Evolutionary conservation across 2,113 vertebrate species (phyloP), one percentile per base, ranked within the genome.

Genomic region (Argyrosomus japonicus): DNA sequence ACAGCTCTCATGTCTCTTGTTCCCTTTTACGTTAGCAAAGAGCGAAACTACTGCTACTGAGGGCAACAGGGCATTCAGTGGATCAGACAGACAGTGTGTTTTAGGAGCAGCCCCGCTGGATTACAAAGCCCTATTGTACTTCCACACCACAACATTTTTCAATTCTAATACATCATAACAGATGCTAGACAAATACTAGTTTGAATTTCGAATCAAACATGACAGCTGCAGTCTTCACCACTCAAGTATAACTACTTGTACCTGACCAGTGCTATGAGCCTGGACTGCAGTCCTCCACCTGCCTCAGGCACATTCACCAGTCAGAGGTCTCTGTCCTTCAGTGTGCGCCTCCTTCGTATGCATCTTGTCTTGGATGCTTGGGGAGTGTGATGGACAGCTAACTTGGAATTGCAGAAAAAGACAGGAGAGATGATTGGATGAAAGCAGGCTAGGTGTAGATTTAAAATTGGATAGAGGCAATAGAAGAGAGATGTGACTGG

Each of bases 381-480:
- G 75, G n/a, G 54, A 58, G 56, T 40, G 36, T 84, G 89, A 77
- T 60, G 53, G 79, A 85, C 75, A 75, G 87, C 61, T 61, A 73
- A 63, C 51, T 64, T 70, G 63, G 63, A 73, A 84, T 77, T 57
- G 40, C 77, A 76, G 80, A 40, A 76, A 82, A 54, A 70, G 82
- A 86, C 60, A 57, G 71, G 62, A 51, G 58, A 75, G 65, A 78
- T 61, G 60, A 87, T 70, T 81, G 75, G 73, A 76, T 80, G 76
- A 86, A 87, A 85, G 81, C 54, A 65, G 56, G 43, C 79, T 43
- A 73, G 80, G 64, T 72, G 85, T 48, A 81, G 75, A 82, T 79
- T 6, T 61, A 61, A 87, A 84, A 88, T 85, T 68, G 79, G 77
- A 89, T 78, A 57, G 71, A 82, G 64, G 53, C 60, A 79, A 70